Evolutionary conservation across 2,888 invertebrate genomes (phyloP), one percentile per base, ranked within the genome.

Genomic region (Tenthredo mesomela): DNA sequence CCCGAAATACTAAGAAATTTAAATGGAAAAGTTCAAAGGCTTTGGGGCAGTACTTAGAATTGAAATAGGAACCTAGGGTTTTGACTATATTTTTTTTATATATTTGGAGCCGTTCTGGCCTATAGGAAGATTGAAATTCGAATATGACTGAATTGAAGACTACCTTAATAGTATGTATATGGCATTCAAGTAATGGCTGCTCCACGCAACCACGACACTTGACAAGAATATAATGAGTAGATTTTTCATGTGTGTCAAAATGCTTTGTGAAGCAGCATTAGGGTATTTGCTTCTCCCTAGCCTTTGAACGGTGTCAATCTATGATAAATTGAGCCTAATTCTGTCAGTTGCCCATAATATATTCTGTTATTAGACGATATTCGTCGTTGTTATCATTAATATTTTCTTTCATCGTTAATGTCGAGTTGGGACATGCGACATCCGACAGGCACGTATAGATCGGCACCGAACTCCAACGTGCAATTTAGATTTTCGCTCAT

Each of bases 381-480:
- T 73, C 10, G 7, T 15, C 15, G 2, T 73, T 15, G n/a, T 43
- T 25, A 73, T 73, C 21, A n/a, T 25, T 12, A n/a, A 43, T 29
- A n/a, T 40, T 73, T 25, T 10, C 43, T 25, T 73, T 73, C 47
- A 43, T 43, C 40, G 43, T 73, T 21, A 10, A 73, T 18, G 43
- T 73, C 71, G 7, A 71, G 37, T 71, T 40, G 2, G n/a, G 18
- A 71, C 71, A 71, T 71, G 21, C 73, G 43, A 43, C 73, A 73
- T 43, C 73, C 43, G 18, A 40, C 43, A 73, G n/a, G n/a, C 54
- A 18, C 10, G 21, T 33, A 18, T 33, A 33, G 7, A 9, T 33
- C n/a, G 50, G 3, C 18, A 9, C 29, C 15, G 29, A 54, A 29
- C 18, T 77, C 54, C 7, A 50, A 50, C n/a, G 40, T n/a, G n/a